Evolutionary conservation across 2,888 invertebrate genomes (phyloP), one percentile per base, ranked within the genome.

Genomic region (Ptilodon capucinus): DNA sequence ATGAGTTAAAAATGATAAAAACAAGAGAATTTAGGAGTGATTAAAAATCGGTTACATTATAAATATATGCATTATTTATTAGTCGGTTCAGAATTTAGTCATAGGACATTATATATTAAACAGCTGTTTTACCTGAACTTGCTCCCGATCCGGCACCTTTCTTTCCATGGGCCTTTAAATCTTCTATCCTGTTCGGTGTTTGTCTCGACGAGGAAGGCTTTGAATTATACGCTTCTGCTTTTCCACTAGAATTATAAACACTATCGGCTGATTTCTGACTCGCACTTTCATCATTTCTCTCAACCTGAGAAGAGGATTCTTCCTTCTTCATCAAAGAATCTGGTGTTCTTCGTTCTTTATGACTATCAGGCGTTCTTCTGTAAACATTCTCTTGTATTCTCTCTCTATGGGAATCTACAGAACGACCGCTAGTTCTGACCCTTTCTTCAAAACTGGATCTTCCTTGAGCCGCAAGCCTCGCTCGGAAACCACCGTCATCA

Each of bases 401-500:
- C 25, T 63, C 62, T 8, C 64, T 60, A 7, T 80, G 76, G 2
- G 89, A 88, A 49, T 91, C 91, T 48, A 73, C 67, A 9, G 89
- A 90, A 46, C 90, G 68, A 11, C 89, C 88, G 41, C 89, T 91
- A 1, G 88, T 89, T 53, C 92, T 77, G 4, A 89, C 85, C 44
- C 86, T 76, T 48, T 92, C 89, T 68, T 90, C 90, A 23, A 81
- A 83, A 51, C 84, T 87, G 0, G 86, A 81, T 57, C 85, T 79
- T 0, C 81, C 77, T 67, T 90, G 91, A 17, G 84, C 80, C 39
- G 73, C 78, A n/a, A 84, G 67, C 42, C 91, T 79, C 25, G 86
- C 78, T 51, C 93, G 79, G 62, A 94, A 94, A 1, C 94, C 94
- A 2, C 94, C 94, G 54, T 94, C 93, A 54, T 93, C 93, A 8